Base-by-base conservation (phyloP, 2,113 vertebrate species). In the Bombycilla garrulus region DNA sequence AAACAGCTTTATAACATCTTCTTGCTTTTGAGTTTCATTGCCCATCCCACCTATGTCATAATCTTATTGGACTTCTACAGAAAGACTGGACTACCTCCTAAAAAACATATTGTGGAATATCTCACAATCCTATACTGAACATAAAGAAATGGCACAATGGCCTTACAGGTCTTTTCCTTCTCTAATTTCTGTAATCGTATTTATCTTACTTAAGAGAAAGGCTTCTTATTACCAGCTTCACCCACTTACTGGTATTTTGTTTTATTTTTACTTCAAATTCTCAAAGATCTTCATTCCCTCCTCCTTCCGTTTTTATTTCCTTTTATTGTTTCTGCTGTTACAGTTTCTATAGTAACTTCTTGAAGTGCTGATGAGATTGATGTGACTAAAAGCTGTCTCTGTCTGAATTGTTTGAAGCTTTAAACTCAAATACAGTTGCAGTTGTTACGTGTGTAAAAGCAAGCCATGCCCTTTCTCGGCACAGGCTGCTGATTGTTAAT, bases 331-430 rank as follows among this genome's bases (percentile, higher is more conserved):
- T 95, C 95, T 96, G 65, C 88, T 93, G 78, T 76, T 87, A 79
- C 85, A 86, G 97, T 97, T 97, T 92, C 97, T 97, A 97, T 97
- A 96, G 96, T 88, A 97, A 97, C 97, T 92, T 80, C 83, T 76
- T 57, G 42, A 88, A 96, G 77, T 81, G 80, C 84, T 95, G 90
- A 96, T 96, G 93, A 96, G 71, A 95, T 64, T 90, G 95, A 92
- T 94, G 95, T 86, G 82, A 85, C 85, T 92, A 93, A 95, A 96
- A 96, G 85, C 88, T 95, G 87, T 92, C 65, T 81, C 80, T 95
- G 18, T 69, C 51, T 88, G 81, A 95, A 87, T 81, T 62, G 65
- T 77, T 67, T 74, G 56, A 95, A 84, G 69, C 51, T 81, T 73
- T 33, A 48, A 76, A 61, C 80, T 94, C 57, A 96, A 83, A 91